A percentile compares a stretch with the other conserved stretches of the same genome.
These are phyloP conservation scores for Lytechinus variegatus DNA, from an alignment of 35 echinoderm and acorn worm genomes.

Conservation along the genomic window DNA sequence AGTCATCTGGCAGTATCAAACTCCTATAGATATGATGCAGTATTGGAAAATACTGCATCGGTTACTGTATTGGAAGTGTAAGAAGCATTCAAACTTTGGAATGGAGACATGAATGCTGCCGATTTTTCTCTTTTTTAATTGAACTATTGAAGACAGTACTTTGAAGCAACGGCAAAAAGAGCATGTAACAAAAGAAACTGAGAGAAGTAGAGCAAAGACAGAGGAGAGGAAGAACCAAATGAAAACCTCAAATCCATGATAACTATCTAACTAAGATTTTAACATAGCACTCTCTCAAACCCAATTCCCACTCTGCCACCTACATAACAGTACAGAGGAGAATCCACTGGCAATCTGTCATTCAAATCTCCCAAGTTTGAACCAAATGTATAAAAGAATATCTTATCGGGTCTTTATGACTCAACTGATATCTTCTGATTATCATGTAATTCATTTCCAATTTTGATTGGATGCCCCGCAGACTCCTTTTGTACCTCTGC, in stretches of 20 bases:
- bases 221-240: background rate
- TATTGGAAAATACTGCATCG: no score
- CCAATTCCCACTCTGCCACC: background rate
- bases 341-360: background rate
- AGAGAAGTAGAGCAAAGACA: background rate
- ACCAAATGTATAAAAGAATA: background rate
- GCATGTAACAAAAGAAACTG: background rate
- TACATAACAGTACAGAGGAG: background rate
- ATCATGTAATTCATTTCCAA: background rate
- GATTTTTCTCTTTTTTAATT: no score
- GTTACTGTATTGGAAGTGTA: no score
- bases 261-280: constrained; percentile 14
- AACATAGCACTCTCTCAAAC: background rate
- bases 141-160: no score
- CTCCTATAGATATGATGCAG: no score
- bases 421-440: background rate
- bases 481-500: background rate
- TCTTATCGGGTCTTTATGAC: background rate
- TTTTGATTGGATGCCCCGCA: background rate
- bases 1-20: no score
- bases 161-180: no score
- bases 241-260: constrained; percentile 3
- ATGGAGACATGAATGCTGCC: no score
- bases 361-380: background rate
- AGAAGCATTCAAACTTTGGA: no score